phyloP scores from a whole-genome alignment of 2,113 vertebrate species.

The Cyprinodon brontotheroides region DNA sequence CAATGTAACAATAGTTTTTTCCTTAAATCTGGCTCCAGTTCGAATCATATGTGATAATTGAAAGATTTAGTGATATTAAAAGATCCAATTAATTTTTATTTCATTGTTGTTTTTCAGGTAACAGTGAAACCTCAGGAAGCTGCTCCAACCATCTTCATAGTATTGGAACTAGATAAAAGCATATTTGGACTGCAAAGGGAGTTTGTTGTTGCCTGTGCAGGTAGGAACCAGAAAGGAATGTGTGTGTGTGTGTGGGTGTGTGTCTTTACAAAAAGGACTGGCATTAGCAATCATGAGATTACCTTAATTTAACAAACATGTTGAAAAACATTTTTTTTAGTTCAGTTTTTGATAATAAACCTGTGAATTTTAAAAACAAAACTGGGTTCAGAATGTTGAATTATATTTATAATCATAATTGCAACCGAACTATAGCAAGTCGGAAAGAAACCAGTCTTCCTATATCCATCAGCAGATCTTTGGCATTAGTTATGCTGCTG shows the following conservation, averaged over 20 bases:
- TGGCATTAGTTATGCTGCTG: too few relatives aligned
- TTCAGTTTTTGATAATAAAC: too few relatives aligned
- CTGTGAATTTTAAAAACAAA: background rate
- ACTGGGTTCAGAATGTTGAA: background rate
- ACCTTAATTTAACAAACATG: too few relatives aligned
- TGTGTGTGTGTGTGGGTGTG: background rate
- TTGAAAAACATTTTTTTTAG: too few relatives aligned
- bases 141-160: constrained; percentile 84
- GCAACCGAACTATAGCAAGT: too few relatives aligned
- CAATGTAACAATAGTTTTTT: background rate
- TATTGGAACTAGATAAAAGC: constrained; percentile 91
- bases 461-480: too few relatives aligned
- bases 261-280: too few relatives aligned
- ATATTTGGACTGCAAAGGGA: constrained; percentile 93
- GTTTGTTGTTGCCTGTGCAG: constrained; percentile 93
- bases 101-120: constrained; percentile 77
- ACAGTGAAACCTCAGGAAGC: constrained; percentile 85
- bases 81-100: too few relatives aligned
- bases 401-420: background rate
- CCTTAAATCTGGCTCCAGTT: background rate
- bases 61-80: background rate
- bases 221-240: constrained; percentile 69
- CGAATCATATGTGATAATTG: background rate
- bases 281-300: too few relatives aligned
- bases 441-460: too few relatives aligned